Conservation (phyloP, 2,888 invertebrate genomes). For the Entomobrya multifasciata region DNA sequence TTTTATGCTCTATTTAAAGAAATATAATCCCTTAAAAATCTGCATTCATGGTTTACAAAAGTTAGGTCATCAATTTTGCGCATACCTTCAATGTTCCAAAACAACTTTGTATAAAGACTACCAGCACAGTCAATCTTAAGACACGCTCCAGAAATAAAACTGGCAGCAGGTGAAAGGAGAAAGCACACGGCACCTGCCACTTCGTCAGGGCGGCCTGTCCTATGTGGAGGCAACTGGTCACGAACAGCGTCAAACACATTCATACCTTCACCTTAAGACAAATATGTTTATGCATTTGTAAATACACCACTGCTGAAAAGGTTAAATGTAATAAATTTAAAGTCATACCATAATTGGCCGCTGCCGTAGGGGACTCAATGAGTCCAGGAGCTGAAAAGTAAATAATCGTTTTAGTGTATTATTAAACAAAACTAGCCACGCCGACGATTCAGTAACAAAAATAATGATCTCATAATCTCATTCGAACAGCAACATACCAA, state of each 20-base stretch:
- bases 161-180: conserved; percentile 82
- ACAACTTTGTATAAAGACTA: conserved; percentile 80
- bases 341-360: conserved; percentile 82
- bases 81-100: conserved; percentile 75
- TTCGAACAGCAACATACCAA: conserved; percentile 77
- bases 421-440: neutral
- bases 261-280: no score
- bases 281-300: no score
- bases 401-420: neutral
- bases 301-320: no score
- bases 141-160: conserved; percentile 82
- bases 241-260: conserved; percentile 81
- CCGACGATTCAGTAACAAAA: no score
- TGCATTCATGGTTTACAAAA: neutral
- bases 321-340: no score
- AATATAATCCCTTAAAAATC: neutral
- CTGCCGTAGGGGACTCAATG: conserved; percentile 82
- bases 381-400: conserved; percentile 81
- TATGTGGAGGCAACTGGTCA: conserved; percentile 81
- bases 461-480: no score
- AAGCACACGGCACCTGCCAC: conserved; percentile 82
- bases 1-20: conserved; percentile 76
- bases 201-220: conserved; percentile 82
- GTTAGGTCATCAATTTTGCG: no score
- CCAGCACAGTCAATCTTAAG: conserved; percentile 82